phyloP scores from a whole-genome alignment of 2,888 invertebrate species.

The Hoplodrina ambigua region DNA sequence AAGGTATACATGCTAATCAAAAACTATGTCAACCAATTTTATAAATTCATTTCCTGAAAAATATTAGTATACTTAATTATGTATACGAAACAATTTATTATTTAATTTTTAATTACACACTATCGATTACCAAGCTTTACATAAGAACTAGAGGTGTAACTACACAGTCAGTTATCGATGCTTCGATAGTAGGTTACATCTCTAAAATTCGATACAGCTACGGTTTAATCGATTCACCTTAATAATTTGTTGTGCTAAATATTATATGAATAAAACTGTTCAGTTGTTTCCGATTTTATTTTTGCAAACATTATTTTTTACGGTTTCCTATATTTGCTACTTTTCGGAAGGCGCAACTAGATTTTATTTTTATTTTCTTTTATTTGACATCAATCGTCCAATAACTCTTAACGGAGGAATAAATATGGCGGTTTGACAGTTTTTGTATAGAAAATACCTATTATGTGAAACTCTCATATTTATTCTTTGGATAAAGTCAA shows the following conservation, averaged over 20 bases:
- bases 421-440: too few relatives aligned
- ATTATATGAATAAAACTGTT: constrained; percentile 19
- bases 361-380: too few relatives aligned
- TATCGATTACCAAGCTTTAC: constrained; percentile 25
- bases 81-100: background rate
- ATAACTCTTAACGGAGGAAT: too few relatives aligned
- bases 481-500: too few relatives aligned
- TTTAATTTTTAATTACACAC: constrained; percentile 13
- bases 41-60: too few relatives aligned
- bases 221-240: constrained; percentile 54
- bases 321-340: background rate
- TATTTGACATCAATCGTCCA: too few relatives aligned
- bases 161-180: constrained; percentile 1
- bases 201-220: constrained; percentile 49
- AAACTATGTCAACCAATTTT: too few relatives aligned
- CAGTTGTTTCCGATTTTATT: background rate
- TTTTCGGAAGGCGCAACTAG: too few relatives aligned
- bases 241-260: constrained; percentile 41
- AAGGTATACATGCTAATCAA: too few relatives aligned
- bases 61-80: background rate
- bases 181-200: constrained; percentile 42
- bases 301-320: background rate
- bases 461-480: too few relatives aligned
- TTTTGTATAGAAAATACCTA: too few relatives aligned
- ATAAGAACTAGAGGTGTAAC: constrained; percentile 36